phyloP scores from a whole-genome alignment of 2,113 vertebrate species.

The Trinectes maculatus region DNA sequence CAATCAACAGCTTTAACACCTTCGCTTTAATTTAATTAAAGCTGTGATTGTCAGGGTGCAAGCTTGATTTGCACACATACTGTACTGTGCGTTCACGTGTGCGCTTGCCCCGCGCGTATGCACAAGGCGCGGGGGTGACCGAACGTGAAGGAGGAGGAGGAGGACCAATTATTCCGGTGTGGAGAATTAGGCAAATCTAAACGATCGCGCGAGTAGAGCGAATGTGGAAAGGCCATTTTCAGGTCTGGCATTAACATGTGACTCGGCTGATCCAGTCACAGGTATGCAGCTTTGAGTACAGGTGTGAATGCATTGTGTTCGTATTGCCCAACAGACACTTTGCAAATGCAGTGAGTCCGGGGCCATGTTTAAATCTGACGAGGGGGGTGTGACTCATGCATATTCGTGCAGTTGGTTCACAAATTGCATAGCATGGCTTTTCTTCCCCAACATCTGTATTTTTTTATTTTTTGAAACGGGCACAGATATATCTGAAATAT shows the following conservation, averaged over 20 bases:
- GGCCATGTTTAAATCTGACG: neutral
- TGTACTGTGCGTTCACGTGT: conserved; percentile 22
- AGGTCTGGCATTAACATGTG: neutral
- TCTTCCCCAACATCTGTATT: no score
- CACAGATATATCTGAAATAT: neutral
- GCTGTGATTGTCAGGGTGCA: conserved; percentile 77
- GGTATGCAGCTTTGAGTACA: neutral
- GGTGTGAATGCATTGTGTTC: neutral
- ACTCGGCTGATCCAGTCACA: neutral
- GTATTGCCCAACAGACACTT: no score
- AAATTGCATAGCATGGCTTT: neutral
- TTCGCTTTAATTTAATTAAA: conserved; percentile 86
- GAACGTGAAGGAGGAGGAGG: conserved; percentile 50
- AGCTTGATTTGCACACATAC: conserved; percentile 78
- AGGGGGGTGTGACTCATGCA: neutral
- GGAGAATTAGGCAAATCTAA: conserved; percentile 66
- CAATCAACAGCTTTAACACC: conserved; percentile 82
- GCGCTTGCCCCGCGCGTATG: conserved; percentile 30
- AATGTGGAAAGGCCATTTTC: neutral
- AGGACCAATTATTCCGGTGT: conserved; percentile 68
- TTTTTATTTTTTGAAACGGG: neutral
- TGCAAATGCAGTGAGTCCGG: neutral
- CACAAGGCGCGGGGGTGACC: conserved; percentile 65
- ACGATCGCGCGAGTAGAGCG: conserved; percentile 24
- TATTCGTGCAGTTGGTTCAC: neutral